Base-by-base conservation (phyloP, 1,140 invertebrate species). In the Lycorma delicatula region DNA sequence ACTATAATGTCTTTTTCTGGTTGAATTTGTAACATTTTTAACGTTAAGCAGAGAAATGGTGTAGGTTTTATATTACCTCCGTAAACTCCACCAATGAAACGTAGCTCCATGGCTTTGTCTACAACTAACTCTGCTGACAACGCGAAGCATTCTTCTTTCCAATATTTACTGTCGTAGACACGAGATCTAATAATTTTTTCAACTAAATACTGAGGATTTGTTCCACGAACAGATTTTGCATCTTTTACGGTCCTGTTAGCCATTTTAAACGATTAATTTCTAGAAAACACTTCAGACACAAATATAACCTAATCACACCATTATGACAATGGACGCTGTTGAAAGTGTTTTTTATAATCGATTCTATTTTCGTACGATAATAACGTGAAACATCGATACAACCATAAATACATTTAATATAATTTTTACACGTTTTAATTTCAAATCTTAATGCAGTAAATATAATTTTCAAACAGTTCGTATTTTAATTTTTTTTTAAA, bases 111-210 rank as follows among this genome's bases (percentile, higher is more conserved):
- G 0, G 94, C 97, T 77, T 98, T 98, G 78, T 99, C 97, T 1
- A 99, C 96, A 29, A 99, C 70, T 26, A 98, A 76, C 72, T 99
- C 97, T 9, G 96, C 95, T 26, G 95, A 94, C 20, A 99, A 75
- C 9, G 94, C 97, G 73, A 99, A 99, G 77, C 97, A 99, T 86
- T 99, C 92, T 84, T 99, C 97, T 72, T 99, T 99, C 97, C 97
- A 99, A 74, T 94, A 99, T 77, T 94, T 89, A 6, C 90, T 94
- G 72, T 99, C 97, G 71, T 99, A 99, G 58, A 99, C 98, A 61
- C 97, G 80, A 1, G 95, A 94, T 68, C 97, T 79, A 34, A 98
- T 98, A 55, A 99, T 99, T 76, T 99, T 99, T 75, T 99, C 97
- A 1, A 99, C 82, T 31, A 99, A 80, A 84, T 99, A 98, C 73